phyloP scores from a whole-genome alignment of 1,140 invertebrate species.

The Musca domestica region DNA sequence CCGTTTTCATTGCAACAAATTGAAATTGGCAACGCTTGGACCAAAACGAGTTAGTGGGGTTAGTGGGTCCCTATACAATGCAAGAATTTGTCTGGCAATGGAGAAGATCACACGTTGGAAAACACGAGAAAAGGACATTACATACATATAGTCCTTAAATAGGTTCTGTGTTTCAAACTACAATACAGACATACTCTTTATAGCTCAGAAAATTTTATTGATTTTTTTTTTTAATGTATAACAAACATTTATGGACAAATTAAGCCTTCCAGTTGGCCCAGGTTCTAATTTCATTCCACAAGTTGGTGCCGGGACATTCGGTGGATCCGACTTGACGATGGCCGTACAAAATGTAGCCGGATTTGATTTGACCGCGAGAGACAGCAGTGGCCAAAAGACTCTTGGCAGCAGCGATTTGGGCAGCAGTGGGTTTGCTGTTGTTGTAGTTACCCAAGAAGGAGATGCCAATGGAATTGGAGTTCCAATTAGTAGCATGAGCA shows the following conservation, averaged over 20 bases:
- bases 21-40: too few species aligned
- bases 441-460: constrained; percentile 62
- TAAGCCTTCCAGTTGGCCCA: constrained; percentile 62
- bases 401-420: constrained; percentile 56
- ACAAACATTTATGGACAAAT: too few species aligned
- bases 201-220: too few species aligned
- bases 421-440: constrained; percentile 37
- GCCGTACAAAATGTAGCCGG: constrained; percentile 65
- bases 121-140: too few species aligned
- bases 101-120: too few species aligned
- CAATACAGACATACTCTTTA: too few species aligned
- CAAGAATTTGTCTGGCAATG: too few species aligned
- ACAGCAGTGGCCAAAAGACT: constrained; percentile 65
- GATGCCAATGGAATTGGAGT: constrained; percentile 65
- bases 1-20: too few species aligned
- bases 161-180: too few species aligned
- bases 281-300: constrained; percentile 63
- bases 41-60: too few species aligned
- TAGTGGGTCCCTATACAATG: too few species aligned
- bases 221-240: neutral
- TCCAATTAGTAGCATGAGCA: constrained; percentile 67
- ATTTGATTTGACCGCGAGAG: constrained; percentile 57
- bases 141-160: too few species aligned
- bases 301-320: constrained; percentile 66
- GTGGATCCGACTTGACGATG: constrained; percentile 69